Percentiles rank a stretch among this genome's conserved stretches.
Evolutionary conservation across 2,797 vertebrate species (phyloP).

Genomic region (Orestias chungarensis): DNA sequence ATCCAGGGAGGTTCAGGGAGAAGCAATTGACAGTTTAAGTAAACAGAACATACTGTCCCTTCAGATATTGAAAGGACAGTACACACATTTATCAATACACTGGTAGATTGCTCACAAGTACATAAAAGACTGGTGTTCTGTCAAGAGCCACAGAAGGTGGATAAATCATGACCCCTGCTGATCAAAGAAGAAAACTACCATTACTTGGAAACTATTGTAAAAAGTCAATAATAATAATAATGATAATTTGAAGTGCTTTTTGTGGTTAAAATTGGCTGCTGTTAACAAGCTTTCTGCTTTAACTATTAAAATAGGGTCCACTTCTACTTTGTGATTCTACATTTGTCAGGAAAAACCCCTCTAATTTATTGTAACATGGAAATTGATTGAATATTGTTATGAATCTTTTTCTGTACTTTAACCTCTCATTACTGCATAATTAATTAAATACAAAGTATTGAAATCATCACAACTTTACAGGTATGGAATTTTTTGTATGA

Average conservation of each 20-base stretch:
- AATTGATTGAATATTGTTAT: neutral
- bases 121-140: neutral
- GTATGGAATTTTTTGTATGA: no score
- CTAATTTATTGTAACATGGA: neutral
- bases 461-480: no score
- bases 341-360: neutral
- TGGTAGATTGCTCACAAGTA: neutral
- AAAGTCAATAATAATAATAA: neutral
- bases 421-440: no score
- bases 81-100: neutral
- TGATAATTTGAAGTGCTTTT: neutral
- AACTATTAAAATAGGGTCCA: neutral
- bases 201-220: neutral
- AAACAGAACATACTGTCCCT: neutral
- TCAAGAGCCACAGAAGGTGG: neutral
- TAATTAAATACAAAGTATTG: no score
- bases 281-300: neutral
- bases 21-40: neutral
- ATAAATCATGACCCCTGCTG: constrained; percentile 55
- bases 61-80: neutral
- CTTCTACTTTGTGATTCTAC: neutral
- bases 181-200: constrained; percentile 16
- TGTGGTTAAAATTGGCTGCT: neutral
- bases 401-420: no score
- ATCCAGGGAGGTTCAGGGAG: neutral